These are phyloP conservation scores for Popillia japonica DNA, from an alignment of 1,140 invertebrate genomes.

Conservation along the genomic window DNA sequence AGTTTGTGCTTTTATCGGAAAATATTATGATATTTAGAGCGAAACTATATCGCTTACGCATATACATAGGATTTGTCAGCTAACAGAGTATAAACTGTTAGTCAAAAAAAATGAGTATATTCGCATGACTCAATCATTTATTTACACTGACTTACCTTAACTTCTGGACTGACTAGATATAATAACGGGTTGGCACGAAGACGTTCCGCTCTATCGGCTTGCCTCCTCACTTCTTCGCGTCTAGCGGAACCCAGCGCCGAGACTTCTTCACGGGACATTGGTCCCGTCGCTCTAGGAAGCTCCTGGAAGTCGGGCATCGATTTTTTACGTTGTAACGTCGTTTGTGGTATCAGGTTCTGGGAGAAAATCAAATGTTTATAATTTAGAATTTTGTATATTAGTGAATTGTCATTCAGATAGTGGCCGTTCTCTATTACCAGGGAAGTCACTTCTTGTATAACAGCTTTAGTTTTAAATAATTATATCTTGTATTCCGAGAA, in stretches of 20 bases:
- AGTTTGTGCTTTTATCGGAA: conserved; percentile 17
- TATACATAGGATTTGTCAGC: conserved; percentile 18
- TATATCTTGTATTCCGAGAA: no score
- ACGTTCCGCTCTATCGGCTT: conserved; percentile 91
- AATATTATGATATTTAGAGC: background rate
- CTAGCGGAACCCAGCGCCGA: conserved; percentile 90
- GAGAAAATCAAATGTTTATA: conserved; percentile 42
- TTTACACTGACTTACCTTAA: conserved; percentile 79
- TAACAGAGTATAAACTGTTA: conserved; percentile 38
- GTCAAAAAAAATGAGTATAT: conserved; percentile 8
- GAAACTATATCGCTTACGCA: conserved; percentile 30
- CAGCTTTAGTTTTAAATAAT: no score
- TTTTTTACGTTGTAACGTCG: conserved; percentile 86
- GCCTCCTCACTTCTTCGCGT: conserved; percentile 89
- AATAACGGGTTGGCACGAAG: conserved; percentile 92
- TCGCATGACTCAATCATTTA: background rate
- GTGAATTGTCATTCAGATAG: background rate
- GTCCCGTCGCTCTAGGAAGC: conserved; percentile 76
- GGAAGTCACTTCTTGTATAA: no score
- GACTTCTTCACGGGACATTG: conserved; percentile 94
- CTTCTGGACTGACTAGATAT: conserved; percentile 94
- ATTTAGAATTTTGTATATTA: background rate
- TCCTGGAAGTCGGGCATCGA: conserved; percentile 92
- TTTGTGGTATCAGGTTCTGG: conserved; percentile 55
- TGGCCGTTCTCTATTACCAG: conserved; percentile 55